These are phyloP conservation scores for Loripinus fragilis DNA, from an alignment of 2,888 invertebrate species.

Conservation along the genomic window DNA sequence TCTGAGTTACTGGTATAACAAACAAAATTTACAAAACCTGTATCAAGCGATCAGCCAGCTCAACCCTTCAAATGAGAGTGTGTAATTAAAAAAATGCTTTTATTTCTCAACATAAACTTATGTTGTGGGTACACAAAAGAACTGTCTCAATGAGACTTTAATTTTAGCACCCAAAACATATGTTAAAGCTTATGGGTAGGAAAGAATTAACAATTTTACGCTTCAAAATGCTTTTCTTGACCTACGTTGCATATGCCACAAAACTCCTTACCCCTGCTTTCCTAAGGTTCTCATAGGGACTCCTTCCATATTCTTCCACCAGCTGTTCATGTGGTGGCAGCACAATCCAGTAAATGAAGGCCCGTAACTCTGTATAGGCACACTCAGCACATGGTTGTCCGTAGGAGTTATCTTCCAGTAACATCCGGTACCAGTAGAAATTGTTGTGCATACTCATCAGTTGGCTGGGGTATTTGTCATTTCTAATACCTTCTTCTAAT, in stretches of 20 bases:
- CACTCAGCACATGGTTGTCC: constrained; percentile 71
- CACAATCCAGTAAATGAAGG: constrained; percentile 76
- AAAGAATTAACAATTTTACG: no score
- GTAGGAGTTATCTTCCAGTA: constrained; percentile 69
- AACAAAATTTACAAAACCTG: no score
- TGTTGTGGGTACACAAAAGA: no score
- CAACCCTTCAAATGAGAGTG: no score
- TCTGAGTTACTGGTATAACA: no score
- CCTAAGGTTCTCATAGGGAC: constrained; percentile 62
- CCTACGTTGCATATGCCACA: not conserved
- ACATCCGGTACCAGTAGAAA: constrained; percentile 79
- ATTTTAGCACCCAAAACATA: no score
- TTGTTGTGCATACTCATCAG: constrained; percentile 77
- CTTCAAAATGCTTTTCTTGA: no score
- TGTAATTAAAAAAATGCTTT: no score
- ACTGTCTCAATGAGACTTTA: no score
- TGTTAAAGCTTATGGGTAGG: no score
- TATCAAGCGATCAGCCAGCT: no score
- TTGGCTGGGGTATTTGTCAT: constrained; percentile 64
- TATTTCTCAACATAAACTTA: no score
- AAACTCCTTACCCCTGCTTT: constrained; percentile 58
- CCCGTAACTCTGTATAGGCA: constrained; percentile 70
- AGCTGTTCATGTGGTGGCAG: constrained; percentile 65
- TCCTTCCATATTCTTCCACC: constrained; percentile 79
- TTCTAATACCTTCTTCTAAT: constrained; percentile 64